Evolutionary conservation across 1,140 invertebrate genomes (phyloP).

Genomic region (Panagrolaimus sp.): DNA sequence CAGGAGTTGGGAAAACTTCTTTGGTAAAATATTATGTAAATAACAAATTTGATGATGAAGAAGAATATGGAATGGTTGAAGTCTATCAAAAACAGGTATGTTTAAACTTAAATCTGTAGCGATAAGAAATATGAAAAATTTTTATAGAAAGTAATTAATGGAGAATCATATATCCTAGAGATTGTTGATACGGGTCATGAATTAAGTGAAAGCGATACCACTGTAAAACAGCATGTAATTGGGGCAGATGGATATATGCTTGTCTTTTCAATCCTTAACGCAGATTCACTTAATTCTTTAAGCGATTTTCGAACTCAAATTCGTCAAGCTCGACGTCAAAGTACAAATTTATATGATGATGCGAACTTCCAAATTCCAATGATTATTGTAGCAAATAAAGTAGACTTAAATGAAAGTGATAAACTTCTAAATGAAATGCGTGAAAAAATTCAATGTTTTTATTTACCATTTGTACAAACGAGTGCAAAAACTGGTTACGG

Average conservation of each 20-base stretch:
- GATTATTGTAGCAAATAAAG: constrained; percentile 6
- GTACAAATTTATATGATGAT: not conserved
- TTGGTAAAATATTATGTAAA: not conserved
- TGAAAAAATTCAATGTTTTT: not conserved
- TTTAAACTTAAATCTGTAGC: not conserved
- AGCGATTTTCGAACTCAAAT: constrained; percentile 7
- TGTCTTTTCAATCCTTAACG: not conserved
- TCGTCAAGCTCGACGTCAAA: not conserved
- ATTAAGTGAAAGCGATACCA: not conserved
- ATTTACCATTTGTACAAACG: not conserved
- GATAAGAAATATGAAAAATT: not conserved
- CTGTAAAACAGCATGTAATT: not conserved
- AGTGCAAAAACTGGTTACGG: constrained; percentile 5
- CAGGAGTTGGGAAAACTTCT: constrained; percentile 5
- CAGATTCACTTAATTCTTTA: not conserved
- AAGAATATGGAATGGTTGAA: not conserved
- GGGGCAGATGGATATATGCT: constrained; percentile 6
- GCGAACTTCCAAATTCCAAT: not conserved
- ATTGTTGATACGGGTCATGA: constrained; percentile 3
- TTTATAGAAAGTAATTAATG: constrained; percentile 1
- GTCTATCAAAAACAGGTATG: constrained; percentile 10
- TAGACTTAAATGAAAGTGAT: not conserved
- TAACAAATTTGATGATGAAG: constrained; percentile 1
- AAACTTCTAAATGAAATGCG: not conserved
- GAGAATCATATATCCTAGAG: not conserved